A percentile compares a stretch with the other conserved stretches of the same genome.
Evolutionary conservation across 2,797 vertebrate genomes (phyloP).

Genomic region (Lophotriccus pileatus): DNA sequence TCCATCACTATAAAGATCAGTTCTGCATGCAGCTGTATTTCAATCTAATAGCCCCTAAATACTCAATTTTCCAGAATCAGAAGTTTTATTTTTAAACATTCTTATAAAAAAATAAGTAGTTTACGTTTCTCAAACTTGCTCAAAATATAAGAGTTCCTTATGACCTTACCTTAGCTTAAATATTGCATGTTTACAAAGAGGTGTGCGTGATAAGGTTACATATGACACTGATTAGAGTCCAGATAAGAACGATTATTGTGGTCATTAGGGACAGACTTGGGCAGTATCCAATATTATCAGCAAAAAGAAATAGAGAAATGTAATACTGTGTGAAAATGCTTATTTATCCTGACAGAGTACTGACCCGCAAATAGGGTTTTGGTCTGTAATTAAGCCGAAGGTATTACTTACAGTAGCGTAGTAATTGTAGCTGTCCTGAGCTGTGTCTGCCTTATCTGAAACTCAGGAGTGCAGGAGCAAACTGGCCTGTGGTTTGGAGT

Average conservation of each 20-base stretch:
- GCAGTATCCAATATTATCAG: constrained; percentile 51
- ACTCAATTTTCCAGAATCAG: background rate
- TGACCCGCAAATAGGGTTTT: constrained; percentile 12
- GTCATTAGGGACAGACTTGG: constrained; percentile 33
- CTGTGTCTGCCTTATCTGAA: background rate
- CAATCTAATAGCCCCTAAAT: constrained; percentile 3
- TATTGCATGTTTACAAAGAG: constrained; percentile 47
- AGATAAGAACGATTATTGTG: constrained; percentile 61
- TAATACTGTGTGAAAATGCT: constrained; percentile 55
- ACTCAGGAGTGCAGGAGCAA: background rate
- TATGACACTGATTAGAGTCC: constrained; percentile 46
- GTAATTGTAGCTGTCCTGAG: background rate
- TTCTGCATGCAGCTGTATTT: constrained; percentile 53
- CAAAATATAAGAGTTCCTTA: constrained; percentile 41
- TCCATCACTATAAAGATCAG: constrained; percentile 50
- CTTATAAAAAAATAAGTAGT: background rate
- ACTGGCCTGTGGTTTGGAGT: background rate
- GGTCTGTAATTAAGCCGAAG: background rate
- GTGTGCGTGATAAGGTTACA: constrained; percentile 57
- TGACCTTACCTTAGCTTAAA: constrained; percentile 59
- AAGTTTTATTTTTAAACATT: constrained; percentile 1
- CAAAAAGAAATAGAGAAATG: constrained; percentile 64
- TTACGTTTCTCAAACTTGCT: constrained; percentile 4
- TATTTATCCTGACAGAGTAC: constrained; percentile 58
- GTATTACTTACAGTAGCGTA: constrained; percentile 13